These are phyloP conservation scores for Macroglossus sobrinus DNA, from an alignment of 2,113 vertebrate species.

Conservation along the genomic window DNA sequence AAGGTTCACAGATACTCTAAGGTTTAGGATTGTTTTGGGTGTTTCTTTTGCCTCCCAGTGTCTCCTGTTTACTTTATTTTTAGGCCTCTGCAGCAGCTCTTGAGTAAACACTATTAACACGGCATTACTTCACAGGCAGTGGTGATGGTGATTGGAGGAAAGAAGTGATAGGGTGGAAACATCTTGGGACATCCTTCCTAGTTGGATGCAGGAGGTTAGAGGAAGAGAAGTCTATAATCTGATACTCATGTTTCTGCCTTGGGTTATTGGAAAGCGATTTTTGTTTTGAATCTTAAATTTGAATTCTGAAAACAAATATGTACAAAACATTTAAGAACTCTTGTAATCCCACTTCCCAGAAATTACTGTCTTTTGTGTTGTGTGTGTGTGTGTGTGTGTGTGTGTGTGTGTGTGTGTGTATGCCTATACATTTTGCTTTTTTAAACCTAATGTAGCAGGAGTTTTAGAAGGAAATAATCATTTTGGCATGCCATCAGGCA, in stretches of 20 bases:
- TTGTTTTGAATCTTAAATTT: conserved; percentile 3
- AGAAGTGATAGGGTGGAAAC: not conserved
- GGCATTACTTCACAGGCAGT: not conserved
- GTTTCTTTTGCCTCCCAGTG: not conserved
- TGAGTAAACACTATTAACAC: not conserved
- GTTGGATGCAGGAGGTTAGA: not conserved
- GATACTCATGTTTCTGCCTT: not conserved
- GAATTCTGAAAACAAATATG: not conserved
- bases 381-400: not conserved
- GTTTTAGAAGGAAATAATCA: not conserved
- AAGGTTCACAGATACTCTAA: not conserved
- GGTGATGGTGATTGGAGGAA: not conserved
- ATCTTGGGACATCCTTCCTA: not conserved
- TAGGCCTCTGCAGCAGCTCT: not conserved
- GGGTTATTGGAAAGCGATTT: not conserved
- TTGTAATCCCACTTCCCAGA: not conserved
- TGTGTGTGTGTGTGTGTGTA: not conserved
- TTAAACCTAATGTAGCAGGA: not conserved
- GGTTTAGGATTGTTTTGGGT: not conserved
- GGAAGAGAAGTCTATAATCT: not conserved
- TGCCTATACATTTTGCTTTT: not conserved
- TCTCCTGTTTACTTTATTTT: not conserved
- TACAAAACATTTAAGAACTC: not conserved
- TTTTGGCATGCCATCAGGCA: not conserved
- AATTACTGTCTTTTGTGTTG: not conserved